A percentile compares a stretch with the other conserved stretches of the same genome.
phyloP scores from a whole-genome alignment of 2,113 vertebrate genomes.

The Proteles cristata region DNA sequence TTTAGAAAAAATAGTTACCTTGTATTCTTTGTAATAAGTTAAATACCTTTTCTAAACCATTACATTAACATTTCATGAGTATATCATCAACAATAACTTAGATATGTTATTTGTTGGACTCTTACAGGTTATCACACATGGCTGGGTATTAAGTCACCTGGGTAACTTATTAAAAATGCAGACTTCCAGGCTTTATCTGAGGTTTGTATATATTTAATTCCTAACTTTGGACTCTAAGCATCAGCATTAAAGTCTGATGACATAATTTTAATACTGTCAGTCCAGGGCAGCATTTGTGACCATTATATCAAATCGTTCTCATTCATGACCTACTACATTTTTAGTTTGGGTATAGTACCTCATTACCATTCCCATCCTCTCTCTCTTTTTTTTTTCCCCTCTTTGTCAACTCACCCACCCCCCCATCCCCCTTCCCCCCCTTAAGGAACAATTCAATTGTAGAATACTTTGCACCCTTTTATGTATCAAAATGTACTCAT shows the following conservation, averaged over 20 bases:
- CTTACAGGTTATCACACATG: neutral
- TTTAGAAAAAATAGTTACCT: neutral
- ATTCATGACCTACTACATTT: neutral
- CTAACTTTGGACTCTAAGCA: neutral
- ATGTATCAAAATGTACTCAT: neutral
- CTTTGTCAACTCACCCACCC: neutral
- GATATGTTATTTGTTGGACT: neutral
- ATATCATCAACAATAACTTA: neutral
- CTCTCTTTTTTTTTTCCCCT: neutral
- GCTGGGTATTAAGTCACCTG: neutral
- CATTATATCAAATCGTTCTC: no score
- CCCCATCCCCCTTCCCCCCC: no score
- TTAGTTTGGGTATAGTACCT: neutral
- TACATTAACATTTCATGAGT: neutral
- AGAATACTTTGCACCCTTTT: neutral
- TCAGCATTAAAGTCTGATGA: neutral
- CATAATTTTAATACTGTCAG: neutral
- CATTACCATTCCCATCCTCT: neutral
- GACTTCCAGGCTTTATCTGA: neutral
- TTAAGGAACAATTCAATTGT: neutral
- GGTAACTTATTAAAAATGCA: neutral
- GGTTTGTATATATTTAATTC: no score
- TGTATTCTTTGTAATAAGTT: neutral
- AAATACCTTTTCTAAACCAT: neutral
- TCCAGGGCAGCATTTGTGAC: neutral